A percentile compares a stretch with the other conserved stretches of the same genome.
phyloP scores from a whole-genome alignment of 2,113 vertebrate genomes.

The Pardalotus punctatus region DNA sequence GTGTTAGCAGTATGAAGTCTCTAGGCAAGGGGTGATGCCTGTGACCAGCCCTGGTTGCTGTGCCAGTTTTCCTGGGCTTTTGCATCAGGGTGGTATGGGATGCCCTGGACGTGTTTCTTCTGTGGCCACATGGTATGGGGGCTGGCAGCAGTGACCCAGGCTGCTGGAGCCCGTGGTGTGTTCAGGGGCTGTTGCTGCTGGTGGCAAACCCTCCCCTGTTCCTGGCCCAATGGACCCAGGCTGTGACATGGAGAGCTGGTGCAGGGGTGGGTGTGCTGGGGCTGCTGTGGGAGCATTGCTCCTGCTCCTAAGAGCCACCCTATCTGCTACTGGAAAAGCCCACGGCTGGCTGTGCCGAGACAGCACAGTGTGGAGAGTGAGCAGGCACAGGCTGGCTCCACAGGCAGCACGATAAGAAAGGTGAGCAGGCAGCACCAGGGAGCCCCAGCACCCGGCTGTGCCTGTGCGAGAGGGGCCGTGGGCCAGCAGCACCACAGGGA shows the following conservation, averaged over 20 bases:
- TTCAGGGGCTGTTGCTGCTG: accelerated
- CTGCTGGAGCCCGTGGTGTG: accelerated
- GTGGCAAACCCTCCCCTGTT: accelerated
- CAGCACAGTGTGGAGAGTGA: accelerated
- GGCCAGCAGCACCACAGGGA: neutral
- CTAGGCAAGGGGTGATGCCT: accelerated
- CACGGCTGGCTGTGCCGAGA: accelerated
- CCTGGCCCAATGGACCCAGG: neutral
- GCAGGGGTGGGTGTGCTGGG: neutral
- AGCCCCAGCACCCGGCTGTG: neutral
- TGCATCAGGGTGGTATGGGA: accelerated
- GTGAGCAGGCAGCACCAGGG: accelerated
- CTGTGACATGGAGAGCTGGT: accelerated
- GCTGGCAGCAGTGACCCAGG: neutral
- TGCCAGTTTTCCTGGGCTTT: neutral
- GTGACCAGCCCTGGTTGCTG: neutral
- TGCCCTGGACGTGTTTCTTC: neutral
- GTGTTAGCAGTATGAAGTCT: neutral
- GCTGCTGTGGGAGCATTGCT: neutral
- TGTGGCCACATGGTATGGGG: accelerated
- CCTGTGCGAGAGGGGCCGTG: accelerated
- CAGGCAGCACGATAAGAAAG: neutral
- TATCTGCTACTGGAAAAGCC: neutral
- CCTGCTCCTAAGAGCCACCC: neutral
- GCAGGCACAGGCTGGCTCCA: neutral